These are phyloP conservation scores for Ypsolopha scabrella DNA, from an alignment of 2,888 invertebrate genomes.

Conservation along the genomic window DNA sequence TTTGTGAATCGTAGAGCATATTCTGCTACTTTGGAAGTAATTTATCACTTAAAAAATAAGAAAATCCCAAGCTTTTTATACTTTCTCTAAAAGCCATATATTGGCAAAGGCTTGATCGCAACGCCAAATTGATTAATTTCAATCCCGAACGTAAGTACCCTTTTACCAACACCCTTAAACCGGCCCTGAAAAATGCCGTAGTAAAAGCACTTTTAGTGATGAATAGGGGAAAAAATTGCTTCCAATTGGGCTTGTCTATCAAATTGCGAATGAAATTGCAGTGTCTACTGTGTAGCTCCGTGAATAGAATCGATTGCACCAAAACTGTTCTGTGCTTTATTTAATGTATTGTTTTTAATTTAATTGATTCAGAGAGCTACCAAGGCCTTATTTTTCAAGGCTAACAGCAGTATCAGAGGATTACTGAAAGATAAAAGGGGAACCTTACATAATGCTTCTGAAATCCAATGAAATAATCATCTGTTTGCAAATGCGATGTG, in stretches of 20 bases:
- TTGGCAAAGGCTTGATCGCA: too few species aligned
- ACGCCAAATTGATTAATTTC: too few species aligned
- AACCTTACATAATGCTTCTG: slow-evolving; percentile 40
- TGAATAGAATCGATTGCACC: background rate
- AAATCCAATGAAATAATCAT: slow-evolving; percentile 47
- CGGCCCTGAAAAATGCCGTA: too few species aligned
- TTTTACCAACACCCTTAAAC: too few species aligned
- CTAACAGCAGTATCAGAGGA: slow-evolving; percentile 16
- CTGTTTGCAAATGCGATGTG: slow-evolving; percentile 52
- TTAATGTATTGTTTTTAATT: background rate
- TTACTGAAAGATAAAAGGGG: slow-evolving; percentile 32
- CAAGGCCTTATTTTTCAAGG: slow-evolving; percentile 7
- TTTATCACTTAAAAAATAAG: too few species aligned
- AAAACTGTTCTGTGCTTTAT: background rate
- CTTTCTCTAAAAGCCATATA: too few species aligned
- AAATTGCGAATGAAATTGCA: slow-evolving; percentile 33
- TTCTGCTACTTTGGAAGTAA: too few species aligned
- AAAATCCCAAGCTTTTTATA: too few species aligned
- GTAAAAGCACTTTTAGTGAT: too few species aligned
- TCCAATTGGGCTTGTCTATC: background rate
- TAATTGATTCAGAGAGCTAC: slow-evolving; percentile 1
- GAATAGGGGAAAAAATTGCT: background rate
- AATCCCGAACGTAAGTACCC: too few species aligned
- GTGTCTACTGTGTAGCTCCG: slow-evolving; percentile 25
- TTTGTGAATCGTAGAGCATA: too few species aligned